Percentiles rank a stretch among this genome's conserved stretches.
phyloP scores from a whole-genome alignment of 2,888 invertebrate genomes.

The Slavum lentiscoides region DNA sequence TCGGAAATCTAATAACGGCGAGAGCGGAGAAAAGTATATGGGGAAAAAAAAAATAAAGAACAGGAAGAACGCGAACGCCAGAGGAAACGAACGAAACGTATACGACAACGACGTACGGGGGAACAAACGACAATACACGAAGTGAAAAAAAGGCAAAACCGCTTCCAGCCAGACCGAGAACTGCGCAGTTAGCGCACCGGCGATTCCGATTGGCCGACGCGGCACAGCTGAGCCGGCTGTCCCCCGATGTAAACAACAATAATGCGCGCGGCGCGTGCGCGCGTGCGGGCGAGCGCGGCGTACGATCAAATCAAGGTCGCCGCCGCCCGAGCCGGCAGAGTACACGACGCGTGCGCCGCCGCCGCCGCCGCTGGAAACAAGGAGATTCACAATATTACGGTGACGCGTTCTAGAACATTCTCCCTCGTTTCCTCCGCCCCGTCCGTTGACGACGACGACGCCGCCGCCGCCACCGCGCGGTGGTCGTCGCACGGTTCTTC shows the following conservation, averaged over 20 bases:
- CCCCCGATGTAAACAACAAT: conserved; percentile 44
- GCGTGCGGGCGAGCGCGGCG: too few species aligned
- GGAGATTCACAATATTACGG: conserved; percentile 35
- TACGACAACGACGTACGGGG: background rate
- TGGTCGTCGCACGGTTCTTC: too few species aligned
- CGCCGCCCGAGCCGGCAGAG: conserved; percentile 18
- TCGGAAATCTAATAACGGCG: too few species aligned
- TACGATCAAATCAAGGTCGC: conserved; percentile 26
- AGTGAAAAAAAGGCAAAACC: conserved; percentile 21
- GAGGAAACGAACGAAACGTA: background rate
- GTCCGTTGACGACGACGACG: background rate
- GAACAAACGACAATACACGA: background rate
- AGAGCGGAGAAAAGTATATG: background rate
- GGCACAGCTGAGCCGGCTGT: conserved; percentile 24
- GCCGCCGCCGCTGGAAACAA: conserved; percentile 18
- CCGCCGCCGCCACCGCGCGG: background rate
- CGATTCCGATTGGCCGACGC: conserved; percentile 23
- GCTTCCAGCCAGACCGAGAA: conserved; percentile 38
- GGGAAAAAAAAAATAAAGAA: too few species aligned
- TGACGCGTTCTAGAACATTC: conserved; percentile 19
- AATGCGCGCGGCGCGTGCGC: background rate
- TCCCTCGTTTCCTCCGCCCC: background rate
- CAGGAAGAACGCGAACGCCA: background rate
- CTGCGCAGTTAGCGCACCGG: conserved; percentile 40
- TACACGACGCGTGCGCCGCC: background rate